Conservation (phyloP, 2,888 invertebrate genomes). For the Drosophila anomalata region DNA sequence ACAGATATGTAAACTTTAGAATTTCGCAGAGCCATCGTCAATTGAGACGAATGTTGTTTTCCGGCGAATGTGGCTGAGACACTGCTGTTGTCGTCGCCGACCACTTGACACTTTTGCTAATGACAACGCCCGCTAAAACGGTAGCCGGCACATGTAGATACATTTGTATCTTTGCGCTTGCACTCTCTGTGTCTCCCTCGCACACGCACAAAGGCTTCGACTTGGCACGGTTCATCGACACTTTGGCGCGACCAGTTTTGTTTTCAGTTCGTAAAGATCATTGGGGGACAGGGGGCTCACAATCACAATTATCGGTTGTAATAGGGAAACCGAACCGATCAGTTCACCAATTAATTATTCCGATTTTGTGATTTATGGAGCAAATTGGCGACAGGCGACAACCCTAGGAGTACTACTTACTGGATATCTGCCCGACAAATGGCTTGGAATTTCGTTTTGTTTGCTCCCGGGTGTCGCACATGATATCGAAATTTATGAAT, state of each 20-base stretch:
- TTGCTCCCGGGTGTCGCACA: constrained; percentile 6
- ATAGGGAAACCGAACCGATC: constrained; percentile 6
- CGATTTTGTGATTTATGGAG: constrained; percentile 49
- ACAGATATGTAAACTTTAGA: constrained; percentile 16
- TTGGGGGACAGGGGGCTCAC: not conserved
- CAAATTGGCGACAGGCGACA: constrained; percentile 29
- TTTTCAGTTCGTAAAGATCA: constrained; percentile 29
- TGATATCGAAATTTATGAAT: constrained; percentile 47
- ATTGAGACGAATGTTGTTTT: constrained; percentile 4
- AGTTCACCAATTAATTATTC: constrained; percentile 41
- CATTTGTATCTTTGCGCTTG: constrained; percentile 59
- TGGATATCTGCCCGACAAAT: not conserved
- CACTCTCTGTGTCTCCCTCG: constrained; percentile 1
- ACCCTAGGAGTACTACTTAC: constrained; percentile 31
- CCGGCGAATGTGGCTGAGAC: not conserved
- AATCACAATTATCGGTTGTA: constrained; percentile 4
- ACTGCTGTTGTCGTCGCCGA: not conserved
- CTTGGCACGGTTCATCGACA: constrained; percentile 60
- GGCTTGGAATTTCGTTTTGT: constrained; percentile 24
- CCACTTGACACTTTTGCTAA: constrained; percentile 58
- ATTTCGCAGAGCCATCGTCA: constrained; percentile 2
- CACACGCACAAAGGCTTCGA: constrained; percentile 9
- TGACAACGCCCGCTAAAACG: constrained; percentile 51
- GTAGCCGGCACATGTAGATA: constrained; percentile 56
- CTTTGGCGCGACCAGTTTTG: constrained; percentile 43